Conservation (phyloP, 1,140 invertebrate species). For the Drosophila grimshawi region DNA sequence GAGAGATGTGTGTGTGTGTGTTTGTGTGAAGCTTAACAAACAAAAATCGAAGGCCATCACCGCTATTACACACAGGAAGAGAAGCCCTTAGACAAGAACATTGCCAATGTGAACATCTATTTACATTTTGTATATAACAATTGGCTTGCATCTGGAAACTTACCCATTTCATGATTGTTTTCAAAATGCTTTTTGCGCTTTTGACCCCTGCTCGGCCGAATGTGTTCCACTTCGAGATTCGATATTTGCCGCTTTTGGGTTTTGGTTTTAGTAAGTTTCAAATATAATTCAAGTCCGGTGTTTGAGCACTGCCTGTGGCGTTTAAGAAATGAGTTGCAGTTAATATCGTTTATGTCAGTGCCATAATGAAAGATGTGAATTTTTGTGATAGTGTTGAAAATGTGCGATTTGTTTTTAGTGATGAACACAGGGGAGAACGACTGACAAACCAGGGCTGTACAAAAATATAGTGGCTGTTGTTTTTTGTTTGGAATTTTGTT, state of each 20-base stretch:
- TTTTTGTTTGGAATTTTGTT: slow-evolving; percentile 44
- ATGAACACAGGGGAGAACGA: slow-evolving; percentile 33
- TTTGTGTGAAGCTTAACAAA: slow-evolving; percentile 24
- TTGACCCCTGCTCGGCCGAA: slow-evolving; percentile 21
- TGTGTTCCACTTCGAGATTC: slow-evolving; percentile 24
- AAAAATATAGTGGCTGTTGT: slow-evolving; percentile 22
- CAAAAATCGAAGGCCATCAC: slow-evolving; percentile 32
- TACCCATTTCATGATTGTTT: slow-evolving; percentile 68
- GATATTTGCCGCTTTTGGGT: slow-evolving; percentile 7
- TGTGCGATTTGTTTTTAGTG: slow-evolving; percentile 34
- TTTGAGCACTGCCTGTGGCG: slow-evolving; percentile 26
- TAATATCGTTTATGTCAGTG: slow-evolving; percentile 49
- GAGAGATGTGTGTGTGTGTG: not conserved
- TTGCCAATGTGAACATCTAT: not conserved
- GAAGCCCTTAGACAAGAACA: not conserved
- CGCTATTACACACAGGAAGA: not conserved
- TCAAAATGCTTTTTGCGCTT: slow-evolving; percentile 30
- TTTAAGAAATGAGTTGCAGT: slow-evolving; percentile 37
- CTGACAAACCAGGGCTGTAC: slow-evolving; percentile 33
- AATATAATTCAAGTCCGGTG: slow-evolving; percentile 5
- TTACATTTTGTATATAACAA: not conserved
- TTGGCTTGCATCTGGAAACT: slow-evolving; percentile 32
- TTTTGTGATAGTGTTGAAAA: slow-evolving; percentile 25
- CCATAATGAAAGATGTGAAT: slow-evolving; percentile 62
- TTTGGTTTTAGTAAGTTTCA: not conserved